Percentiles rank a stretch among this genome's conserved stretches.
Conservation (phyloP, 1,140 invertebrate genomes). For the Drosophila sucinea region DNA sequence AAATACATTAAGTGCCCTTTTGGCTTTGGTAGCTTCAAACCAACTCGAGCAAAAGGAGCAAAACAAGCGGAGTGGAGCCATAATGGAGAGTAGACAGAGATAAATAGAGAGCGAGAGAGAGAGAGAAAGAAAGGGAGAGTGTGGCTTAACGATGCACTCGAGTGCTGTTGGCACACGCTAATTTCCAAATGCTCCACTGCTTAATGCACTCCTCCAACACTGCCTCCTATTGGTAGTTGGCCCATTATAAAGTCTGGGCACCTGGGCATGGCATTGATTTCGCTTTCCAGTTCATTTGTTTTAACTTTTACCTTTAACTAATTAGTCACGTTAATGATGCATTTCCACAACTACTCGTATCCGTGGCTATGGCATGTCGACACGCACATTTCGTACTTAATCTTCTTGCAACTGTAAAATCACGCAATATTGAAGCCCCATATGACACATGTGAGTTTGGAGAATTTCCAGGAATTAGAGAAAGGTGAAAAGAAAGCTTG, state of each 20-base stretch:
- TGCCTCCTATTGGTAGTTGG: conserved; percentile 2
- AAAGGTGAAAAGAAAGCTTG: neutral
- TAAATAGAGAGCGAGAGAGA: neutral
- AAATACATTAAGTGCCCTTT: conserved; percentile 63
- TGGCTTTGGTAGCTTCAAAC: conserved; percentile 24
- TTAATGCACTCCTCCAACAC: conserved; percentile 34
- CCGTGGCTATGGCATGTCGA: conserved; percentile 12
- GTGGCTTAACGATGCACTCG: conserved; percentile 55
- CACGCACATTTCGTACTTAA: conserved; percentile 41
- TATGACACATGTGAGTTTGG: conserved; percentile 29
- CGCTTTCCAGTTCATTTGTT: conserved; percentile 40
- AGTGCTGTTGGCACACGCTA: conserved; percentile 58
- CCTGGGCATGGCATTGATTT: conserved; percentile 51
- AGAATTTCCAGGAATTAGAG: conserved; percentile 36
- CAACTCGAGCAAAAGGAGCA: conserved; percentile 9
- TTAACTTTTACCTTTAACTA: conserved; percentile 52
- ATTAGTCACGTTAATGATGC: conserved; percentile 75
- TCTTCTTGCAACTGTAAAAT: conserved; percentile 33
- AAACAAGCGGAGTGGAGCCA: neutral
- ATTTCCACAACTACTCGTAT: conserved; percentile 42
- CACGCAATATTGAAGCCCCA: conserved; percentile 72
- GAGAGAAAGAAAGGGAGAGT: neutral
- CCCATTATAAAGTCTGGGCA: conserved; percentile 52
- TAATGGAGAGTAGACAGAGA: conserved; percentile 4
- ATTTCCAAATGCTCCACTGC: conserved; percentile 53